Evolutionary conservation across 2,113 vertebrate species (phyloP), one percentile per base, ranked within the genome.

Genomic region (Galbula dea): DNA sequence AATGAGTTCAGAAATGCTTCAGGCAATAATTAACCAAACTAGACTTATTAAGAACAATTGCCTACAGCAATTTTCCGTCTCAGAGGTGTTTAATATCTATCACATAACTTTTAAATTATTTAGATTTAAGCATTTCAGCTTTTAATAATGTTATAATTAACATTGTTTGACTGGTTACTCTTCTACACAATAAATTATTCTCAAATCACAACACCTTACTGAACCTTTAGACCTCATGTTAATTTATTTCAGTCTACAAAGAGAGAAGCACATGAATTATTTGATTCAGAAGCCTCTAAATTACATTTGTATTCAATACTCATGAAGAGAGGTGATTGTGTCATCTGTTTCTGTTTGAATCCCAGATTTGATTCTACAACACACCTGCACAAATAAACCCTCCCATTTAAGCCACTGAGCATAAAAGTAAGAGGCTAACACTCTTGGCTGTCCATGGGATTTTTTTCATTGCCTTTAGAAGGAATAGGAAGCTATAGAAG

Each of bases 1-100:
- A 89, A 97, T 97, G 89, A 95, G 93, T 93, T 83, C 86, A 93
- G 86, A 96, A 89, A 87, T n/a, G 86, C 95, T 96, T 76, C 66
- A 19, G 81, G 96, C 90, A 91, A 76, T 95, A 96, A 95, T 95
- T 96, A 96, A 62, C 90, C 83, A 94, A 96, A 95, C 30, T 62
- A 96, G 79, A 90, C 39, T 96, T 95, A 95, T 88, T 58, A 49
- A 79, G 67, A 83, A 93, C 74, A 67, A n/a, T 90, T 74, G 88
- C 93, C 88, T 92, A 57, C 29, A 94, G 96, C 94, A 86, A 81
- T 96, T 96, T 97, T 95, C 93, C 95, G 51, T 80, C 88, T 91
- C 73, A 78, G 74, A 93, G 69, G 61, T 93, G 80, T 90, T 92
- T 96, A 96, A 91, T 91, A 94, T 89, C 92, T 92, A 91, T 92